Evolutionary conservation across 1,140 invertebrate genomes (phyloP), one percentile per base, ranked within the genome.

Genomic region (Anoplolepis gracilipes): DNA sequence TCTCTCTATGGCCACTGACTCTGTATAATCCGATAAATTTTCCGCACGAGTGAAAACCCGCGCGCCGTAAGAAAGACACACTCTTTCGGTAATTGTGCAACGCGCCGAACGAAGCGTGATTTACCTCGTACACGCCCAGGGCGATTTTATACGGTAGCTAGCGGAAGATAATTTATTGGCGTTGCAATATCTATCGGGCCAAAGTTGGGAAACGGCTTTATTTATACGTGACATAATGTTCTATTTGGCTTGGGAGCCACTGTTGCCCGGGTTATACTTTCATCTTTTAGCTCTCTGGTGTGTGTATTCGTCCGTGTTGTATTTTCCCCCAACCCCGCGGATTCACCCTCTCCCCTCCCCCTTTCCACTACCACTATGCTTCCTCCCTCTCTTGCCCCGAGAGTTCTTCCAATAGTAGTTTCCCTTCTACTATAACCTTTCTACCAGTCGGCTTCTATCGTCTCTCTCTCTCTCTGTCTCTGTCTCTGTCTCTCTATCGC

Each of bases 201-300:
- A 46, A 78, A 77, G 64, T 61, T 49, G 46, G 53, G 53, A 61
- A 77, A 62, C 36, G 33, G 75, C 64, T 77, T 85, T 79, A 61
- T 73, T 53, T 62, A 85, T 59, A 88, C 42, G 62, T 53, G 76
- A 69, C 25, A 61, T 86, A 86, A 87, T 79, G 65, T 75, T 87
- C 65, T 75, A 70, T 89, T 89, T 84, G 85, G 62, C 81, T 91
- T 90, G 69, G 85, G 77, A 92, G 78, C 86, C 77, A 84, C 75
- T 89, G 82, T 87, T 88, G 86, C 84, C 87, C 73, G 73, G 84
- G 79, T 88, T 91, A 88, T 91, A 90, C 88, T 92, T 90, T 91
- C 90, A 90, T 92, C 89, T 91, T 91, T 91, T 90, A 91, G 88
- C 78, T 81, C 77, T 81, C 65, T 33, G 46, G 16, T 49, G 46